Base-by-base conservation (phyloP, 2,888 invertebrate species). In the Pheosia gnoma region DNA sequence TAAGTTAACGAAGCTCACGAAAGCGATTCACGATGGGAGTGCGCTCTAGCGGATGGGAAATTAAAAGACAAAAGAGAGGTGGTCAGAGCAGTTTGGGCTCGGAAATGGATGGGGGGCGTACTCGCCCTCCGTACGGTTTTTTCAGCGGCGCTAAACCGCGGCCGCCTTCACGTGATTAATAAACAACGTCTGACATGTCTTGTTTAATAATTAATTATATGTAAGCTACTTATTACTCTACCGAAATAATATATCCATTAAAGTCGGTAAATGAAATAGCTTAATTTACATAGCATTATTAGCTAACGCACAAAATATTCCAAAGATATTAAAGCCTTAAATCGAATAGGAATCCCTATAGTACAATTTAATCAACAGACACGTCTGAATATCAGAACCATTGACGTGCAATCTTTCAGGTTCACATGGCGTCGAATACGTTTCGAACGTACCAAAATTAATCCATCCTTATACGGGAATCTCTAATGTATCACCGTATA, bases 11-110 rank as follows among this genome's bases (percentile, higher is more conserved):
- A 91, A 88, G 89, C 87, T 87, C 87, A 87, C 87, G 90, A 90
- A 92, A 92, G 88, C 84, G 81, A 92, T 90, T 91, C 87, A 88
- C 86, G 88, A 88, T 85, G 81, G 85, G 80, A 85, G 86, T 87
- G 85, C 85, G 85, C 87, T 88, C 85, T 86, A 82, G 85, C 84
- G 88, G 88, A 84, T 90, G 90, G 92, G 93, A 93, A 93, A 93
- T 93, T 91, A 93, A 91, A 91, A 91, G 91, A 93, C 92, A 93
- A 93, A 92, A 92, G 91, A 91, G 86, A 87, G 82, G 85, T 86
- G 88, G 83, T 82, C 82, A 79, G 86, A 88, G 86, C 88, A 89
- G 90, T 87, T 88, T 88, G 86, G 87, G 80, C 80, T 89, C 87
- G 90, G 90, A 91, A 92, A 91, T 88, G 81, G 87, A 85, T 47